Evolutionary conservation across 2,113 vertebrate genomes (phyloP).

Genomic region (Takifugu flavidus): DNA sequence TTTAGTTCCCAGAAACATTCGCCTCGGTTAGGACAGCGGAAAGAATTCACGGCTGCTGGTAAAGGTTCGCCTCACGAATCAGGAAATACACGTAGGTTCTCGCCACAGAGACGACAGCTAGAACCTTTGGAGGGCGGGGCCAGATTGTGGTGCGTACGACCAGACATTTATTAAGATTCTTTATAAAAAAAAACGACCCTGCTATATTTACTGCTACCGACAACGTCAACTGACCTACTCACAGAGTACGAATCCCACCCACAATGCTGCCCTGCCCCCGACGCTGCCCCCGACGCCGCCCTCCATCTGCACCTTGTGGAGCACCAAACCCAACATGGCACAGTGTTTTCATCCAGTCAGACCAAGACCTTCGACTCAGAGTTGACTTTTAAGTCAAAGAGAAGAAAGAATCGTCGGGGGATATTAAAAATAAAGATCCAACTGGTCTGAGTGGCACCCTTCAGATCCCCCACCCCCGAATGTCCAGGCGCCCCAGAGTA

Average conservation of each 20-base stretch:
- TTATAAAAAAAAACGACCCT: slow-evolving; percentile 30
- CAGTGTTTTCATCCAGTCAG: slow-evolving; percentile 36
- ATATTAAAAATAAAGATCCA: background rate
- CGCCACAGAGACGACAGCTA: background rate
- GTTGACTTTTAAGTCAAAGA: background rate
- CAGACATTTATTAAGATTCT: slow-evolving; percentile 20
- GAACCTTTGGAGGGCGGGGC: slow-evolving; percentile 30
- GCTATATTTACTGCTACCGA: slow-evolving; percentile 32
- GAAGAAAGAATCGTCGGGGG: background rate
- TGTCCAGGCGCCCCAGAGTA: slow-evolving; percentile 52
- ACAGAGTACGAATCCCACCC: slow-evolving; percentile 1
- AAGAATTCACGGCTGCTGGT: no score
- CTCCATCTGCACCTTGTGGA: background rate
- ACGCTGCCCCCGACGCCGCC: slow-evolving; percentile 5
- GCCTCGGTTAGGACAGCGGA: slow-evolving; percentile 3
- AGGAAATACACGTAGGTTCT: background rate
- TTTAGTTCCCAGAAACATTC: slow-evolving; percentile 32
- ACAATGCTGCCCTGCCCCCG: slow-evolving; percentile 11
- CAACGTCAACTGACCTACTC: slow-evolving; percentile 11
- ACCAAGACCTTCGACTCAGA: background rate
- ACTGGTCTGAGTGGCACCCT: slow-evolving; percentile 6
- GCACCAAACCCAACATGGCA: slow-evolving; percentile 18
- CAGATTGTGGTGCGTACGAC: slow-evolving; percentile 19
- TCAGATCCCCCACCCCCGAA: slow-evolving; percentile 32
- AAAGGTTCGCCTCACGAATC: background rate